Evolutionary conservation across 2,888 invertebrate genomes (phyloP), one percentile per base, ranked within the genome.

Genomic region (Caenorhabditis wallacei): DNA sequence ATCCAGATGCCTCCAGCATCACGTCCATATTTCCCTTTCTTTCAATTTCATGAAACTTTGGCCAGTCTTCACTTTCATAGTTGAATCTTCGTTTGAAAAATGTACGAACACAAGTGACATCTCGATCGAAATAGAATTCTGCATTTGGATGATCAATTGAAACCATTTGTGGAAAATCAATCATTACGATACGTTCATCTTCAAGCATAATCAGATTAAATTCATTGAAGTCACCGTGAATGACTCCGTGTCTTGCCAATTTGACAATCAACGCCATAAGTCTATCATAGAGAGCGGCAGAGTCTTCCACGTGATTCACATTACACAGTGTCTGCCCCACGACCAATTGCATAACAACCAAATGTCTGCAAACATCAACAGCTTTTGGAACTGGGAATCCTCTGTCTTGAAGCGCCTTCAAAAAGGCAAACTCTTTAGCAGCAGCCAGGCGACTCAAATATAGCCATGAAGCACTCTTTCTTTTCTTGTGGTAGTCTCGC

Each of bases 91-190:
- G 95, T 90, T 85, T 86, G 71, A 88, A 82, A 20, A 88, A 83
- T 85, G 95, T 95, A 66, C 95, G 94, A 3, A 99, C 94, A 92
- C 98, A 98, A 69, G 94, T 95, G 0, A 99, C 98, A 93, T 99
- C 99, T 86, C 99, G 94, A 87, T 98, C 95, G 92, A 99, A 99
- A 93, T 95, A 96, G 95, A 95, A 93, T 94, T 94, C 95, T 56
- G 98, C 98, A 93, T 99, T 97, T 46, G 94, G 92, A 93, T 99
- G 98, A 26, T 95, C 95, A 0, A 96, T 97, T 7, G 98, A 97
- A 70, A 99, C 95, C 98, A 99, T 99, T 94, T 99, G 99, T 0
- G 99, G 99, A 92, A 99, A 99, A 94, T 99, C 99, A 84, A 98
- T 98, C 87, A 99, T 93, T 61, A 96, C 93, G 85, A 95, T 95